Evolutionary conservation across 2,113 vertebrate species (phyloP).

Genomic region (Meles meles): DNA sequence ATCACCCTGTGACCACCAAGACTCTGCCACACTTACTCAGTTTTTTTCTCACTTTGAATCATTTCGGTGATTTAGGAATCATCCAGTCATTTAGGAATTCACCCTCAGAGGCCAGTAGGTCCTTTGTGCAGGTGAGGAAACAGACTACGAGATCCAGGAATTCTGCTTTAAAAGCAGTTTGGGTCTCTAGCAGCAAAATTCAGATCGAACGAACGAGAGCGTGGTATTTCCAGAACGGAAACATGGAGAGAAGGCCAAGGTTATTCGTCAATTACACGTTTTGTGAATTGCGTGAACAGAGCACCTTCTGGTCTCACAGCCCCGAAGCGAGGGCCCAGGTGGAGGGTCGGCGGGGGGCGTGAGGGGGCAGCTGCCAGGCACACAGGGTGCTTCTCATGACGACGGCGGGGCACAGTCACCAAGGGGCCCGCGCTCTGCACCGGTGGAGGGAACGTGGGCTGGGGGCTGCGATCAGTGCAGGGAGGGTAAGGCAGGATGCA

Average conservation of each 20-base stretch:
- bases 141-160: neutral
- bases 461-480: too few species aligned
- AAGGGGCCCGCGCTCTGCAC: neutral
- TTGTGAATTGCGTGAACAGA: neutral
- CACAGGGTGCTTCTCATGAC: fast-evolving
- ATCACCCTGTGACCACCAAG: fast-evolving
- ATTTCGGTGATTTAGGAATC: too few species aligned
- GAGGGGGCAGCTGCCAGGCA: neutral
- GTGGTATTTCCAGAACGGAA: neutral
- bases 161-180: neutral
- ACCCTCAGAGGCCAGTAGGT: neutral
- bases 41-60: neutral
- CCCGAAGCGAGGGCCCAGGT: neutral
- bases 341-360: neutral
- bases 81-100: neutral
- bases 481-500: neutral
- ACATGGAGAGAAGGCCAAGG: neutral
- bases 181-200: neutral
- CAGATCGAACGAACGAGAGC: neutral
- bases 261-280: neutral
- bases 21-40: too few species aligned
- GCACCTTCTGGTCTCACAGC: neutral
- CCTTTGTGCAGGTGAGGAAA: neutral
- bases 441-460: neutral
- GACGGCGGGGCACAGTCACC: neutral